Conservation (phyloP, 2,888 invertebrate species). For the Ichneumoninae sp. region DNA sequence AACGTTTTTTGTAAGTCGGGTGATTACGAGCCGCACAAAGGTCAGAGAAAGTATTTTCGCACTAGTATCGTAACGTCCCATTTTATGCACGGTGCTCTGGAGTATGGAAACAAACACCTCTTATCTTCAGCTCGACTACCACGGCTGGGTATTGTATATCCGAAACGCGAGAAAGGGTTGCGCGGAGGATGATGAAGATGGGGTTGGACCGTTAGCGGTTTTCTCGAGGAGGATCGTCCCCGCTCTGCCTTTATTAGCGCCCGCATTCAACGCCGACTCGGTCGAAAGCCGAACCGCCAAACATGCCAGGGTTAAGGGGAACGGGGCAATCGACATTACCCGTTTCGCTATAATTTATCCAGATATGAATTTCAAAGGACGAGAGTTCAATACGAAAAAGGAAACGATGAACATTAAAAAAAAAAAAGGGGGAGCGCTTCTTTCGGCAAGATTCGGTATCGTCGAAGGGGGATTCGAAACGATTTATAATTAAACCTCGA, state of each 20-base stretch:
- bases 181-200: slow-evolving; percentile 26
- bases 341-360: slow-evolving; percentile 3
- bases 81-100: too few relatives aligned
- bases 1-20: too few relatives aligned
- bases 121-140: too few relatives aligned
- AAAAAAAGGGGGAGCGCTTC: not conserved
- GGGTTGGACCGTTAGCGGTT: slow-evolving; percentile 45
- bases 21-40: too few relatives aligned
- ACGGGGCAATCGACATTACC: slow-evolving; percentile 35
- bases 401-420: slow-evolving; percentile 3
- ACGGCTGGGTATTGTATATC: not conserved
- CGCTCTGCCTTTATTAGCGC: slow-evolving; percentile 37
- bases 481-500: slow-evolving; percentile 33
- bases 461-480: slow-evolving; percentile 24
- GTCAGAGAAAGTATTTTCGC: too few relatives aligned
- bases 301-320: not conserved
- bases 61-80: too few relatives aligned
- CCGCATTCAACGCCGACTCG: slow-evolving; percentile 43
- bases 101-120: too few relatives aligned
- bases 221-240: slow-evolving; percentile 32
- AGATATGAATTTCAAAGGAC: not conserved
- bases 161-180: slow-evolving; percentile 28
- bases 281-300: not conserved
- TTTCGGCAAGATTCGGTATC: slow-evolving; percentile 16
- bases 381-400: slow-evolving; percentile 3